Evolutionary conservation across 2,888 invertebrate genomes (phyloP), one percentile per base, ranked within the genome.

Genomic region (Nebria brevicollis): DNA sequence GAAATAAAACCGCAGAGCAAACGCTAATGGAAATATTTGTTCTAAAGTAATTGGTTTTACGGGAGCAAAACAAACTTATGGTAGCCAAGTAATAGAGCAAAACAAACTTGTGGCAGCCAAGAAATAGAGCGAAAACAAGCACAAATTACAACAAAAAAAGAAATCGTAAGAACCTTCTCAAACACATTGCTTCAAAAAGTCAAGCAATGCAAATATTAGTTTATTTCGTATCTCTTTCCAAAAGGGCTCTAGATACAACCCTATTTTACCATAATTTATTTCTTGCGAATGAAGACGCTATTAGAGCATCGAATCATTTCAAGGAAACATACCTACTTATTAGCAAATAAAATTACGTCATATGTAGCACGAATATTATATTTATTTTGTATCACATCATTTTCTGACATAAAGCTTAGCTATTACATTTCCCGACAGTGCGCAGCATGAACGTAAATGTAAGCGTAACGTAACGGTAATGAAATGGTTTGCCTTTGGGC

Each of bases 1-100:
- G 73, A n/a, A n/a, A 73, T 26, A 70, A 15, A 73, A 73, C 42
- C 43, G 73, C 41, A 73, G n/a, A 42, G 8, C 54, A 54, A 54
- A 54, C n/a, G 73, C 42, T 73, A 73, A 73, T 73, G 73, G 73
- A 73, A 73, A 73, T 73, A 73, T 73, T 73, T 73, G 73, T 73
- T 70, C 70, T 70, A 25, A 73, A 73, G 73, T 73, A 73, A 73
- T 73, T 73, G 73, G 43, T 73, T 73, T 73, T 73, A 43, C 43
- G 43, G 73, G 41, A 73, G 54, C 54, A 54, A 54, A 54, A 54
- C 43, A 43, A 43, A 43, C 43, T 43, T 6, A 20, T 20, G 20
- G 20, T 1, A 20, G 20, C 20, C 20, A 20, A 20, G 20, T 1
- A 20, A 20, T 20, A 20, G 41, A 73, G 54, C 54, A 54, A 54